Conservation (phyloP, 1,140 invertebrate genomes). For the Zaprionus africanus region DNA sequence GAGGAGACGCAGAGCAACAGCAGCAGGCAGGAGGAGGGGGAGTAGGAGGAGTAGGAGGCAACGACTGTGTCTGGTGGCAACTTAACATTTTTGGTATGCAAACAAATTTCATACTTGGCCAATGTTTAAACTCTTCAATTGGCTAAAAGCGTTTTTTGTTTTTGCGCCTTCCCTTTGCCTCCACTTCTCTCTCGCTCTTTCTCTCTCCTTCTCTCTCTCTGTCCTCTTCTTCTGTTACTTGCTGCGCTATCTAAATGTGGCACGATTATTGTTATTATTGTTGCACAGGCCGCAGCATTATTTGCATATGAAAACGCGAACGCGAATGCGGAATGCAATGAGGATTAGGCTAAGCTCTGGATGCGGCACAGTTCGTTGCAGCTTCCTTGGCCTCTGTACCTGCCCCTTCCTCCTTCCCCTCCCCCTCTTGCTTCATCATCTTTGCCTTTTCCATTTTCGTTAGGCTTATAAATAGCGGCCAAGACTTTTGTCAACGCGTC, state of each 20-base stretch:
- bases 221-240: slow-evolving; percentile 7
- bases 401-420: not conserved
- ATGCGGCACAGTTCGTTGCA: not conserved
- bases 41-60: slow-evolving; percentile 13
- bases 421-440: not conserved
- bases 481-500: slow-evolving; percentile 70
- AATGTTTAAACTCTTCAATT: slow-evolving; percentile 83
- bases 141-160: slow-evolving; percentile 67
- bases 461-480: slow-evolving; percentile 64
- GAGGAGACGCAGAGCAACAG: not conserved
- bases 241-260: slow-evolving; percentile 74
- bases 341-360: slow-evolving; percentile 23
- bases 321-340: slow-evolving; percentile 19
- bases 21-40: not conserved
- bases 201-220: slow-evolving; percentile 16
- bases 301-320: slow-evolving; percentile 58
- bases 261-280: slow-evolving; percentile 83
- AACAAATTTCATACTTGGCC: slow-evolving; percentile 84
- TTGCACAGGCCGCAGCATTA: slow-evolving; percentile 66
- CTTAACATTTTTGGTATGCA: slow-evolving; percentile 75
- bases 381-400: not conserved
- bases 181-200: slow-evolving; percentile 12
- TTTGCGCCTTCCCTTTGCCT: slow-evolving; percentile 1
- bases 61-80: slow-evolving; percentile 48
- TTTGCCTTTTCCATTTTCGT: slow-evolving; percentile 31